A percentile compares a stretch with the other conserved stretches of the same genome.
These are phyloP conservation scores for Rhinichthys osculus DNA, from an alignment of 2,797 vertebrate genomes.

Conservation along the genomic window DNA sequence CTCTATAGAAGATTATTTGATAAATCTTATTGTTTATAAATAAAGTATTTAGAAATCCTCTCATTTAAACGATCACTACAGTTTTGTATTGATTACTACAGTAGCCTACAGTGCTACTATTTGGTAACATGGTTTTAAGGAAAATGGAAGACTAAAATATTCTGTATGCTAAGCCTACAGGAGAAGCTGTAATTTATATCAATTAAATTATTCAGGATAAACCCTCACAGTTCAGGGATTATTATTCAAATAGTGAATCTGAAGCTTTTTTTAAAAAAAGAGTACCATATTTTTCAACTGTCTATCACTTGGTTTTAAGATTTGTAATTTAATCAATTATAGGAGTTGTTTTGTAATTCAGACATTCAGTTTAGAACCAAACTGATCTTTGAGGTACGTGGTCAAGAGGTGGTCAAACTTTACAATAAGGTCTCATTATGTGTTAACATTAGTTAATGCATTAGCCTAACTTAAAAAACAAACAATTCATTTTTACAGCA, in stretches of 20 bases:
- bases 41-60: neutral
- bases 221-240: neutral
- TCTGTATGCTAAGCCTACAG: neutral
- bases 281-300: neutral
- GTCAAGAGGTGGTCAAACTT: neutral
- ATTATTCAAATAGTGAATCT: neutral
- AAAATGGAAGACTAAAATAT: neutral
- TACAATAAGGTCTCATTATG: too few relatives aligned
- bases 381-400: neutral
- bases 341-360: neutral
- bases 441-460: too few relatives aligned
- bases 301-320: too few relatives aligned
- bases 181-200: neutral
- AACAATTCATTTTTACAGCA: too few relatives aligned
- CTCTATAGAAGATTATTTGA: slow-evolving; percentile 6
- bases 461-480: too few relatives aligned
- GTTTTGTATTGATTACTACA: neutral
- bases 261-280: neutral
- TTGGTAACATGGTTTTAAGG: neutral
- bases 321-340: too few relatives aligned
- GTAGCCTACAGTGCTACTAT: neutral
- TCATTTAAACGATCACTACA: neutral
- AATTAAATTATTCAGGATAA: neutral
- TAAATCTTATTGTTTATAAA: neutral
- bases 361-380: neutral